These are phyloP conservation scores for Phataginus tetradactyla DNA, from an alignment of 2,797 vertebrate genomes.

Conservation along the genomic window DNA sequence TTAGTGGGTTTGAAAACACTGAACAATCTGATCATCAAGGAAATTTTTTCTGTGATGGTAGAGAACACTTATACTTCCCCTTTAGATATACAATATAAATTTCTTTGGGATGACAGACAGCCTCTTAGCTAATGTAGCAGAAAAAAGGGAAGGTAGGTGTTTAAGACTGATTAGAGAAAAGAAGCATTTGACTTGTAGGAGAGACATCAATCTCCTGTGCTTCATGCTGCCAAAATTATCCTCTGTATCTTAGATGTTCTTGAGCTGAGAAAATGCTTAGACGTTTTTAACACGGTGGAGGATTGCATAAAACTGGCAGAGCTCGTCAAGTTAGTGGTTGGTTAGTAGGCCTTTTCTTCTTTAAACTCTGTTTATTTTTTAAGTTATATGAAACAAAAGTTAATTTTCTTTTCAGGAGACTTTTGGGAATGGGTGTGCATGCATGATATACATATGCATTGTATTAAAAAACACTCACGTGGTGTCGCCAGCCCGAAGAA, in stretches of 20 bases:
- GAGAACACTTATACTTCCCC: background rate
- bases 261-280: background rate
- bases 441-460: fast-evolving
- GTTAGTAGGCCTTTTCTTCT: background rate
- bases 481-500: background rate
- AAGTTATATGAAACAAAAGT: background rate
- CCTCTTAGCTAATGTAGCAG: background rate
- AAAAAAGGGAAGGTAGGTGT: background rate
- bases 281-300: background rate
- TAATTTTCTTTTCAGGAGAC: background rate
- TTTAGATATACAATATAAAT: background rate
- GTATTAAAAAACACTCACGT: background rate
- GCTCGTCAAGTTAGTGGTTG: background rate
- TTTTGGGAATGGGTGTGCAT: background rate
- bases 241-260: background rate
- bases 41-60: background rate
- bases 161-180: constrained; percentile 31
- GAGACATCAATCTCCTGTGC: background rate
- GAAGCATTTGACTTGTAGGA: background rate
- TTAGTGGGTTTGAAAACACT: constrained; percentile 1
- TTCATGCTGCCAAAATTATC: background rate
- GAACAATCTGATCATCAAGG: constrained; percentile 24
- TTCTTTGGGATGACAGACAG: constrained; percentile 55
- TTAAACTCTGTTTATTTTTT: background rate
- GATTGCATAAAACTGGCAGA: background rate